Conservation (phyloP, 2,797 vertebrate genomes). For the Cygnus olor region DNA sequence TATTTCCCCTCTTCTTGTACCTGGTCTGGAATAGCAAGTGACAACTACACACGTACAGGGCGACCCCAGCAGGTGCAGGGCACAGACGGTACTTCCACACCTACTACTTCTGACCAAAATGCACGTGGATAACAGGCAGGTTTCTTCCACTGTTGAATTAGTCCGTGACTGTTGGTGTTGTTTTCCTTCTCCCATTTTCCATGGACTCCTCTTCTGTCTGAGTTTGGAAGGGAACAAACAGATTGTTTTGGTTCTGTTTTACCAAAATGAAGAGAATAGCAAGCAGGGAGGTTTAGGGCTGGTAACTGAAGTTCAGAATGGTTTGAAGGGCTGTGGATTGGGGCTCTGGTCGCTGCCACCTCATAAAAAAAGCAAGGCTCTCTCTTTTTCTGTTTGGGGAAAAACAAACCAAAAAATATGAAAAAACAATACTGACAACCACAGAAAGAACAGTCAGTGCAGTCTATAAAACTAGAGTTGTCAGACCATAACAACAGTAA, state of each 20-base stretch:
- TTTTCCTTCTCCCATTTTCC: neutral
- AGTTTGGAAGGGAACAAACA: neutral
- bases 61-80: slow-evolving; percentile 37
- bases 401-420: neutral
- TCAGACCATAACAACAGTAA: neutral
- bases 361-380: neutral
- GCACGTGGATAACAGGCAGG: neutral
- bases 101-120: neutral
- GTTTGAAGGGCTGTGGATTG: neutral
- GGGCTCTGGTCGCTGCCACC: neutral
- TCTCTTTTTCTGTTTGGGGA: neutral
- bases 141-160: neutral
- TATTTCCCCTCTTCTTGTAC: slow-evolving; percentile 11
- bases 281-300: neutral
- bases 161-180: neutral
- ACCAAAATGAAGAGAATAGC: neutral
- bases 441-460: neutral
- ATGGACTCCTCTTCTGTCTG: neutral
- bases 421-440: neutral
- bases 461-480: neutral
- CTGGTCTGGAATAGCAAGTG: slow-evolving; percentile 34
- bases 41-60: neutral
- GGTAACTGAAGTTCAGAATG: neutral
- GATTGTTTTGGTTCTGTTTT: neutral
- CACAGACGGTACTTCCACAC: neutral